Percentiles rank a stretch among this genome's conserved stretches.
Conservation (phyloP, 2,113 vertebrate genomes). For the Chamaea fasciata region DNA sequence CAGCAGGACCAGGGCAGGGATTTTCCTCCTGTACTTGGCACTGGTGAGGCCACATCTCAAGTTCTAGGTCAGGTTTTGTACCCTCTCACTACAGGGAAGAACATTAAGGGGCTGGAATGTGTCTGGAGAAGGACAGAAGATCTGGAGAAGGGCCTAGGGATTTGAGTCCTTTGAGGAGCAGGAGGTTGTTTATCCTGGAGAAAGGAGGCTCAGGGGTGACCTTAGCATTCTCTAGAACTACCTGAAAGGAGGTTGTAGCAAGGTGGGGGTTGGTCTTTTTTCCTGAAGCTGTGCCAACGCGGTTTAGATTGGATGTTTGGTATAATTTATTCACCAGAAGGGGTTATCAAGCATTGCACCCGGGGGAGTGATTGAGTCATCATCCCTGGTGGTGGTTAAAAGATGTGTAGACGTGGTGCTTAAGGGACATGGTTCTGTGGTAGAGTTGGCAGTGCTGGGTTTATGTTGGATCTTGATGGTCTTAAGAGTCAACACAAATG, state of each 20-base stretch:
- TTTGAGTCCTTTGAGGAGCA: not conserved
- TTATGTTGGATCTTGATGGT: not conserved
- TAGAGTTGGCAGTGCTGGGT: not conserved
- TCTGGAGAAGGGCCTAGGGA: not conserved
- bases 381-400: not conserved
- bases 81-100: not conserved
- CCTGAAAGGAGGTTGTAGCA: rapidly evolving
- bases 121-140: rapidly evolving
- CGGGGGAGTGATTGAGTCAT: not conserved
- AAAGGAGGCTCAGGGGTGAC: not conserved
- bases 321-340: not conserved
- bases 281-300: not conserved
- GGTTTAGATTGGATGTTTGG: not conserved
- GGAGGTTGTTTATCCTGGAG: not conserved
- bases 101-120: rapidly evolving
- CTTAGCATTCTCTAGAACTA: not conserved
- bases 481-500: not conserved
- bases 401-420: rapidly evolving
- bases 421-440: not conserved
- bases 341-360: not conserved
- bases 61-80: not conserved
- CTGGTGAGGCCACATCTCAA: rapidly evolving
- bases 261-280: not conserved
- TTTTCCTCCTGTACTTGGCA: rapidly evolving
- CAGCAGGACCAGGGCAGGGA: not conserved